Percentiles rank a stretch among this genome's conserved stretches.
phyloP scores from a whole-genome alignment of 2,797 vertebrate genomes.

The Lacerta agilis region DNA sequence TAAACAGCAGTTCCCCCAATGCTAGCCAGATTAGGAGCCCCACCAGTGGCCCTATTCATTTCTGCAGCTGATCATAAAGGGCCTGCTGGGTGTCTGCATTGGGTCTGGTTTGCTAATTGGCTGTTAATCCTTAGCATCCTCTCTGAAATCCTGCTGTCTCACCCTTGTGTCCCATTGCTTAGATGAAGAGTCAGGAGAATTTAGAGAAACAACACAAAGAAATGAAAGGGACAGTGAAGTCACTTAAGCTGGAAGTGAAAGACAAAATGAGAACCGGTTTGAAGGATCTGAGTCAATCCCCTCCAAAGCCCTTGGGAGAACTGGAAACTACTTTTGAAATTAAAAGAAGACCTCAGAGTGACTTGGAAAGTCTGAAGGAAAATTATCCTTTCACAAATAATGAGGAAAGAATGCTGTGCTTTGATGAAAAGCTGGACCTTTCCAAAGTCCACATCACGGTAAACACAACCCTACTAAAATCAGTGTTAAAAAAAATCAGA shows the following conservation, averaged over 20 bases:
- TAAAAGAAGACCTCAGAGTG: constrained; percentile 48
- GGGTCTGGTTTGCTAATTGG: not conserved
- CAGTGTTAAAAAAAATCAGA: not conserved
- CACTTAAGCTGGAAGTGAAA: constrained; percentile 79
- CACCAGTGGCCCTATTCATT: not conserved
- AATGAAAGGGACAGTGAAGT: constrained; percentile 70
- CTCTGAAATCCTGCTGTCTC: not conserved
- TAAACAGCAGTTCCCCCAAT: not conserved
- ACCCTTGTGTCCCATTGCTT: constrained; percentile 14
- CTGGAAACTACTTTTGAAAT: constrained; percentile 55
- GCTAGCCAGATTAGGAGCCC: not conserved
- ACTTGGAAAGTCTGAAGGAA: constrained; percentile 72
- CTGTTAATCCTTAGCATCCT: not conserved
- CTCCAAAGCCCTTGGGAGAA: constrained; percentile 51
- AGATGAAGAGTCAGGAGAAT: constrained; percentile 77
- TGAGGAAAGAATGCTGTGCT: constrained; percentile 34
- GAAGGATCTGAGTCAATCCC: constrained; percentile 68
- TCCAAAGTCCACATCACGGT: constrained; percentile 72
- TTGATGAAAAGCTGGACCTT: constrained; percentile 69
- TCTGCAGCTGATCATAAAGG: not conserved
- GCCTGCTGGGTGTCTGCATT: not conserved
- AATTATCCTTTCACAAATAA: constrained; percentile 56
- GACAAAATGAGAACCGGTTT: constrained; percentile 75
- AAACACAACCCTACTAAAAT: constrained; percentile 20
- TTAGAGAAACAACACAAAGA: constrained; percentile 75